These are phyloP conservation scores for Tetheella fluctuosa DNA, from an alignment of 2,888 invertebrate genomes.

Conservation along the genomic window DNA sequence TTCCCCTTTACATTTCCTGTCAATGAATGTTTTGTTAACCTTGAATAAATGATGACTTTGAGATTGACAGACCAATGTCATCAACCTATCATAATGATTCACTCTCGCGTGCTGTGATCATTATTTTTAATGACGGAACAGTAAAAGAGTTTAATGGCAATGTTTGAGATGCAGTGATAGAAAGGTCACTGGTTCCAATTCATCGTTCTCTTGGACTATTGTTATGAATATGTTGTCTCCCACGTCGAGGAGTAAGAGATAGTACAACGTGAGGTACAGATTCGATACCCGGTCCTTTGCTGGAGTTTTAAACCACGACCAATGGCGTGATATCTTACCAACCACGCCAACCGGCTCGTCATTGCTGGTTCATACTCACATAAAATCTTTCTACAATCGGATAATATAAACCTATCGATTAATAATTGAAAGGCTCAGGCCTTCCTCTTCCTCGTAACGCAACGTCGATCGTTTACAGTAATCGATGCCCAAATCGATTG, in stretches of 20 bases:
- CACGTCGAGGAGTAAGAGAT: too few relatives aligned
- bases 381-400: too few relatives aligned
- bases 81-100: neutral
- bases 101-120: neutral
- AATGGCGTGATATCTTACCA: too few relatives aligned
- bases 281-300: too few relatives aligned
- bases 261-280: too few relatives aligned
- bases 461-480: neutral
- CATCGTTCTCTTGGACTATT: too few relatives aligned
- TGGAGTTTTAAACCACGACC: too few relatives aligned
- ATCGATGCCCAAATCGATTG: neutral
- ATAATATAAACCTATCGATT: neutral
- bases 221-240: too few relatives aligned
- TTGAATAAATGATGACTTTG: neutral
- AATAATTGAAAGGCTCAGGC: too few relatives aligned
- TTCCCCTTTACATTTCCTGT: slow-evolving; percentile 1
- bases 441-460: neutral
- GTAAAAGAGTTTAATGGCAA: neutral
- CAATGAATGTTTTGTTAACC: neutral
- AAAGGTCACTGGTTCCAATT: neutral
- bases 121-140: neutral
- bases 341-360: too few relatives aligned
- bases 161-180: neutral
- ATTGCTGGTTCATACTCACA: too few relatives aligned
- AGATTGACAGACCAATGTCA: neutral